phyloP scores from a whole-genome alignment of 2,113 vertebrate species.

The Pituophis catenifer region DNA sequence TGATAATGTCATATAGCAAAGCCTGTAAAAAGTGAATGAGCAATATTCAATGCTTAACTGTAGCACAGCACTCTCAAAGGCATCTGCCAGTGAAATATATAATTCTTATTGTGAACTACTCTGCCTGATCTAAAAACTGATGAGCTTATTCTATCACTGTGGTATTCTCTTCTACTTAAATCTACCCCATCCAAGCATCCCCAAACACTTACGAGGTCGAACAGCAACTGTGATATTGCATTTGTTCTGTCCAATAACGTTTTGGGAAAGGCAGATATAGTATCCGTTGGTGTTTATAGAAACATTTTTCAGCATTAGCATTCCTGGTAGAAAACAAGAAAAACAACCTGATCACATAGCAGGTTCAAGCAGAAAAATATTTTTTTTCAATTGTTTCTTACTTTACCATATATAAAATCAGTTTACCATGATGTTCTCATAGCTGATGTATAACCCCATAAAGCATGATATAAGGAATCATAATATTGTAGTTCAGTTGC shows the following conservation, averaged over 20 bases:
- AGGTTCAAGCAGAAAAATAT: background rate
- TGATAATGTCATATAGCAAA: background rate
- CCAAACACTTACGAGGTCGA: constrained; percentile 74
- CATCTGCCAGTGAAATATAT: background rate
- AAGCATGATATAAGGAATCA: background rate
- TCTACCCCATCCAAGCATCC: background rate
- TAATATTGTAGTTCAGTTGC: background rate
- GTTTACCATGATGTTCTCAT: constrained; percentile 1
- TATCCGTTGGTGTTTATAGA: constrained; percentile 82
- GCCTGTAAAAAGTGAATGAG: background rate
- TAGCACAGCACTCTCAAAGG: background rate
- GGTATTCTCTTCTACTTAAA: background rate
- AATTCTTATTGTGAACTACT: background rate
- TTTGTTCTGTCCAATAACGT: constrained; percentile 62
- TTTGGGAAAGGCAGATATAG: constrained; percentile 81
- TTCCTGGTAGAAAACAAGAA: constrained; percentile 48
- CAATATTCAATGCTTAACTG: background rate
- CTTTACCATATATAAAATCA: background rate
- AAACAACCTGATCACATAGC: background rate
- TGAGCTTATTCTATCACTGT: background rate
- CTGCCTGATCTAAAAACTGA: background rate
- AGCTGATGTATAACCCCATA: background rate
- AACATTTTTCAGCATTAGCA: constrained; percentile 80
- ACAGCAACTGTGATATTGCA: constrained; percentile 86
- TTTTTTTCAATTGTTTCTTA: background rate